A percentile compares a stretch with the other conserved stretches of the same genome.
Conservation (phyloP, 2,888 invertebrate species). For the Buathra laborator region DNA sequence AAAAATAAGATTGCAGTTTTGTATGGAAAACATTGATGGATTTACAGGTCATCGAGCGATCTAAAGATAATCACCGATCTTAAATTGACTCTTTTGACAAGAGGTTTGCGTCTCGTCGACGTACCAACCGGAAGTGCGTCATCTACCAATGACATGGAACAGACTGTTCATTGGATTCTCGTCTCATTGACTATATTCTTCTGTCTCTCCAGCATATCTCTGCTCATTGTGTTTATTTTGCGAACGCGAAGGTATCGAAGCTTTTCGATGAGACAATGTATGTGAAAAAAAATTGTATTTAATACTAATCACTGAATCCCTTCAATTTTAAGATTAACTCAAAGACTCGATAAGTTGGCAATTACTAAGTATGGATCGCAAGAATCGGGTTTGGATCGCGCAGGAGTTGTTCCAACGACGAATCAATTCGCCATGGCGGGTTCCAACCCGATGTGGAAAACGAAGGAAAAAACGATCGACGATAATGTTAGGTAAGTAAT, state of each 20-base stretch:
- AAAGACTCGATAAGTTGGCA: constrained; percentile 88
- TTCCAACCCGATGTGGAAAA: constrained; percentile 90
- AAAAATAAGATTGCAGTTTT: constrained; percentile 10
- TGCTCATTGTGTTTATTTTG: constrained; percentile 87
- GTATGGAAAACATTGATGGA: constrained; percentile 4
- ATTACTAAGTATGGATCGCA: constrained; percentile 89
- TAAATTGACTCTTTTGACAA: constrained; percentile 82
- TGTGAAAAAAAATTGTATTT: too few species aligned
- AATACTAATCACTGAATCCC: neutral
- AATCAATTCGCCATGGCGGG: constrained; percentile 91
- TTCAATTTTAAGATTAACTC: constrained; percentile 86
- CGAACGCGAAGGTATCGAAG: constrained; percentile 87
- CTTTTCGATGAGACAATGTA: neutral
- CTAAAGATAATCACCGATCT: constrained; percentile 85
- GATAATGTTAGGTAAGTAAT: constrained; percentile 86
- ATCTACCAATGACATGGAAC: constrained; percentile 81
- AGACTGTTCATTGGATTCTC: constrained; percentile 86
- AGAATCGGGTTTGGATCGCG: constrained; percentile 88
- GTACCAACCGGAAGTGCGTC: constrained; percentile 84
- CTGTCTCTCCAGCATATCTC: constrained; percentile 86
- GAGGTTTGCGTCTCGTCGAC: constrained; percentile 85
- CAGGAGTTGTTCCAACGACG: constrained; percentile 88
- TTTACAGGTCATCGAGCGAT: constrained; percentile 85
- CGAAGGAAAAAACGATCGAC: constrained; percentile 83
- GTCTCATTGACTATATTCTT: constrained; percentile 86